Base-by-base conservation (phyloP, 2,888 invertebrate genomes). In the Gymnosoma rotundatum region DNA sequence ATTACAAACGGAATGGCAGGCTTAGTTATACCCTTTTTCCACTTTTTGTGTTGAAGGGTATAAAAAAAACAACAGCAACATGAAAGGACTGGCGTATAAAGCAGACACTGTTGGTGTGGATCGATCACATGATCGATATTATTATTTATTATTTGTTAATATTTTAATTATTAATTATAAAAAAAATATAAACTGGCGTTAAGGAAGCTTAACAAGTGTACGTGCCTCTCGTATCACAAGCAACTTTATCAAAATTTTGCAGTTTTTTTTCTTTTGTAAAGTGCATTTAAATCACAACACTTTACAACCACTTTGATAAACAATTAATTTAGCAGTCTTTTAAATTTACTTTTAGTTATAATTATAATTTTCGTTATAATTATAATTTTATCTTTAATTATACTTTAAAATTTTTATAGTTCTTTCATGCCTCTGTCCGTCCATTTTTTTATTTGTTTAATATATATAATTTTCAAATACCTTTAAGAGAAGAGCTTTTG, bases 401-500 rank as follows among this genome's bases (percentile, higher is more conserved):
- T 2, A 25, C 4, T 25, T 25, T 2, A 4, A 25, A 25, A 25
- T 25, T 74, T 72, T 20, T 50, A 21, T 21, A 45, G 52, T 66
- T 56, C 20, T 36, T 66, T 66, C 9, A 6, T n/a, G n/a, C n/a
- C n/a, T n/a, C n/a, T n/a, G 50, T 66, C 38, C 10, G 38, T 6
- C 7, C 7, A 38, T 20, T 21, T 21, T 20, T 45, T 52, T 58
- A 1, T 32, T 32, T 32, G 8, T 32, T 32, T 32, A 32, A 5
- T 7, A 32, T 5, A 32, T 5, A 4, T 12, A 25, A 60, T 36
- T 72, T 54, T 12, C 48, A 73, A 79, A 61, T 83, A 83, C 83
- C 83, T 83, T 80, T 61, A 50, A 12, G 54, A 60, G 58, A 69
- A 69, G 69, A 69, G 83, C 83, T 70, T 75, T 70, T 52, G 66